A percentile compares a stretch with the other conserved stretches of the same genome.
Conservation (phyloP, 2,888 invertebrate genomes). For the Tridacna gigas region DNA sequence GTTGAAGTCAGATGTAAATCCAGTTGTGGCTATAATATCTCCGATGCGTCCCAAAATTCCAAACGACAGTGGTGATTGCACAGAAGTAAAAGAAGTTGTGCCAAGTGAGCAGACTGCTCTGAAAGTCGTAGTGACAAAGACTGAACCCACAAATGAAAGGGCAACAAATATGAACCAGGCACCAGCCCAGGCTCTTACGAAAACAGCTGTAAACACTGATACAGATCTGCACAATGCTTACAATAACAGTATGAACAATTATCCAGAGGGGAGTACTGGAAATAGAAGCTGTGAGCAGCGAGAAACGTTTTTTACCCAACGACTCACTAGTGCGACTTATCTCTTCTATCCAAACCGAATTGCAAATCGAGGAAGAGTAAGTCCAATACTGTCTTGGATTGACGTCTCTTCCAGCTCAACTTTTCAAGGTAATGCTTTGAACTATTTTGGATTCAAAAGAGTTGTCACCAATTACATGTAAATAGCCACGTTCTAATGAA, state of each 20-base stretch:
- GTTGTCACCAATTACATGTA: too few species aligned
- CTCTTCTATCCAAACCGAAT: too few species aligned
- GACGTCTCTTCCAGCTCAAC: background rate
- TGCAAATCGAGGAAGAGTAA: background rate
- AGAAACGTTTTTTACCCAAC: too few species aligned
- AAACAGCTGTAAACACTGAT: too few species aligned
- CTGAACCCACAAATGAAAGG: background rate
- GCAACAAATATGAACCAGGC: background rate
- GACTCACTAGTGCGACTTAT: too few species aligned
- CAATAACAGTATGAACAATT: too few species aligned
- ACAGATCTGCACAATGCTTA: too few species aligned
- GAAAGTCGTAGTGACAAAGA: constrained; percentile 5
- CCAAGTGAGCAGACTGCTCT: constrained; percentile 15
- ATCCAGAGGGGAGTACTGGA: background rate
- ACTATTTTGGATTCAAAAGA: too few species aligned
- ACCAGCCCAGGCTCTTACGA: too few species aligned
- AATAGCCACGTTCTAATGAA: too few species aligned
- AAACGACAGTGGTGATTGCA: constrained; percentile 4
- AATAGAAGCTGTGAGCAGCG: too few species aligned
- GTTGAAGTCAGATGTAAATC: background rate
- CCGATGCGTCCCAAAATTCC: constrained; percentile 21
- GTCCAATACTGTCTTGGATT: background rate
- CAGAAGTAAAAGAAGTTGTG: constrained; percentile 11
- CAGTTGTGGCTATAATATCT: constrained; percentile 9
- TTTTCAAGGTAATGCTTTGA: background rate